Evolutionary conservation across 2,888 invertebrate genomes (phyloP).

Genomic region (Cryptocephalus moraei): DNA sequence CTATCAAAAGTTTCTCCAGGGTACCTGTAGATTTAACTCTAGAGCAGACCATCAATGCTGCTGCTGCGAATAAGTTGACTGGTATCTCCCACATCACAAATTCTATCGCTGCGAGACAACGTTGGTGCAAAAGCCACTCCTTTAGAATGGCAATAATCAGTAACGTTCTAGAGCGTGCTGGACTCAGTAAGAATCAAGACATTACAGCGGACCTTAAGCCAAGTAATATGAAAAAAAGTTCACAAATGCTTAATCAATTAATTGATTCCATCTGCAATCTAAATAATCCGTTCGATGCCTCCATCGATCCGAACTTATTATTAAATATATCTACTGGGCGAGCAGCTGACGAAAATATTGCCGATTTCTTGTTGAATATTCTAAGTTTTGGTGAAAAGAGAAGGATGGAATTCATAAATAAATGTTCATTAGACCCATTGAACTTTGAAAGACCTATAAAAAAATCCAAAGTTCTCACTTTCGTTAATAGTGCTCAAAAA

Average conservation of each 20-base stretch:
- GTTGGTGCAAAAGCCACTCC: conserved; percentile 3
- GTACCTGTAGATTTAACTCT: conserved; percentile 8
- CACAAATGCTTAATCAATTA: conserved; percentile 3
- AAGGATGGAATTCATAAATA: too few relatives aligned
- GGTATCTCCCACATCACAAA: conserved; percentile 2
- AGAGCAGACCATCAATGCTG: conserved; percentile 20
- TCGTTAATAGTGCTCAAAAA: conserved; percentile 1
- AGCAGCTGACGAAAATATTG: conserved; percentile 3
- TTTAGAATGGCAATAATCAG: background rate
- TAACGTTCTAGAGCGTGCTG: background rate
- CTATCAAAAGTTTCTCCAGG: background rate
- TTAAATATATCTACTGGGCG: conserved; percentile 13
- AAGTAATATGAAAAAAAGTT: conserved; percentile 3
- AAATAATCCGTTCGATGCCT: conserved; percentile 7
- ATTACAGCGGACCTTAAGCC: conserved; percentile 9
- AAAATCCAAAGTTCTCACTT: background rate
- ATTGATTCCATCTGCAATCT: conserved; percentile 1
- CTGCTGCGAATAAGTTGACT: conserved; percentile 12
- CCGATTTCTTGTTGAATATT: too few relatives aligned
- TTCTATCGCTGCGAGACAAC: background rate
- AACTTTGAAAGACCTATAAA: conserved; percentile 2
- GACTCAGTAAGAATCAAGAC: background rate
- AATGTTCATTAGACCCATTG: conserved; percentile 1
- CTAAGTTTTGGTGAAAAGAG: too few relatives aligned
- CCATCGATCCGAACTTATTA: conserved; percentile 4